These are phyloP conservation scores for Chiloscyllium plagiosum DNA, from an alignment of 2,113 vertebrate genomes.

Conservation along the genomic window DNA sequence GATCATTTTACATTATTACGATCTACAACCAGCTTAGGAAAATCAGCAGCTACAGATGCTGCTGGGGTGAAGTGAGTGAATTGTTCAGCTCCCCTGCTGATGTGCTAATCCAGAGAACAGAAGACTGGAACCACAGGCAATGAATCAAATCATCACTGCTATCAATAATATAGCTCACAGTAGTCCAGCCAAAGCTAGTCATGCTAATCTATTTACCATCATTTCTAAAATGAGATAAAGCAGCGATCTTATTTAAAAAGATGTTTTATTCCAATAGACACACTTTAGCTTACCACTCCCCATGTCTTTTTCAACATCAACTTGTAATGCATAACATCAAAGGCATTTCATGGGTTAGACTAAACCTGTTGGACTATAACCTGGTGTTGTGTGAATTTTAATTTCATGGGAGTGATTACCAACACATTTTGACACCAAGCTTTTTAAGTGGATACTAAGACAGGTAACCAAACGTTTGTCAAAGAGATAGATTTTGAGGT, in stretches of 20 bases:
- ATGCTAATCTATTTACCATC: background rate
- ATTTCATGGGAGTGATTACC: background rate
- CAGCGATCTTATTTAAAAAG: background rate
- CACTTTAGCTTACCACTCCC: background rate
- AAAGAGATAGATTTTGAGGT: background rate
- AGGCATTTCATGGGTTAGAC: background rate
- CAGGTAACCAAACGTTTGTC: background rate
- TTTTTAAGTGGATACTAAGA: background rate
- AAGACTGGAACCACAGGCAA: conserved; percentile 21
- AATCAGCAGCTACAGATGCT: conserved; percentile 30
- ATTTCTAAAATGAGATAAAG: background rate
- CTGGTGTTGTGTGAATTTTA: too few species aligned
- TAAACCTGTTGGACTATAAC: too few species aligned
- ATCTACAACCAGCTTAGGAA: background rate
- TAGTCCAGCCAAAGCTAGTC: background rate
- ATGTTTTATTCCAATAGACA: background rate
- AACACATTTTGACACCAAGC: background rate
- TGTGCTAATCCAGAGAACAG: conserved; percentile 23
- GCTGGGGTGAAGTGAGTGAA: background rate
- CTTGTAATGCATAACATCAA: too few species aligned
- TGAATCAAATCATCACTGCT: conserved; percentile 19
- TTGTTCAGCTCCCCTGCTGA: background rate
- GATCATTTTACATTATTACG: background rate
- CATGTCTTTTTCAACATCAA: background rate
- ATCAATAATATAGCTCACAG: background rate